Evolutionary conservation across 2,113 vertebrate species (phyloP), one percentile per base, ranked within the genome.

Genomic region (Ophthalmolycus amberensis): DNA sequence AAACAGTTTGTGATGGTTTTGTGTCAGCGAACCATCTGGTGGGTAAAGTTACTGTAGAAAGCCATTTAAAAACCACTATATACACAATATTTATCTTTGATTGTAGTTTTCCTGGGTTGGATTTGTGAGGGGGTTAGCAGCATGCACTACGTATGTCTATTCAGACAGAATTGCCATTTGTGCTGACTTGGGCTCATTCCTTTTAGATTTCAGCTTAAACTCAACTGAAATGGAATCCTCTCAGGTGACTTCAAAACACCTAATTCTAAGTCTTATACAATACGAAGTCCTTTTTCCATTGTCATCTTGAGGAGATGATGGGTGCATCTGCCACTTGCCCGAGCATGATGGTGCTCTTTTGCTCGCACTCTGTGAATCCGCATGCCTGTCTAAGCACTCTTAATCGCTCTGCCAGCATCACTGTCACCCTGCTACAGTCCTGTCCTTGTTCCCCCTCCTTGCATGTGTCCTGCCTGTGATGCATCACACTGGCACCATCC

Each of bases 401-500:
- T 84, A 89, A 91, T 88, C 52, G 76, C 82, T 90, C 79, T 66
- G 86, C 85, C 84, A 72, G 80, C 90, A 66, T 87, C 89, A 29
- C 83, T 58, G 84, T 90, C 90, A 76, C 89, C 90, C 81, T 62
- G 48, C 79, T 73, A 78, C 85, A 79, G 88, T 88, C 86, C 91
- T 88, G 83, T 87, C 91, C 79, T 90, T 83, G 14, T 82, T 69
- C 76, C 54, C 66, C 54, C 66, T 67, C 79, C 29, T 2, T 79
- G 77, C 27, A 76, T 87, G 84, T 85, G 80, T 91, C 79, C 88
- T 86, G 89, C 64, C 80, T 79, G 87, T 93, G 92, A 95, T 94
- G 91, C 88, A 94, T 93, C 89, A 85, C 83, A 68, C 70, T 70
- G 86, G 87, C 85, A 75, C 91, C 88, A 60, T 92, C 88, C 83